Percentiles rank a stretch among this genome's conserved stretches.
Conservation (phyloP, 1,140 invertebrate genomes). For the Drosophila micromelanica region DNA sequence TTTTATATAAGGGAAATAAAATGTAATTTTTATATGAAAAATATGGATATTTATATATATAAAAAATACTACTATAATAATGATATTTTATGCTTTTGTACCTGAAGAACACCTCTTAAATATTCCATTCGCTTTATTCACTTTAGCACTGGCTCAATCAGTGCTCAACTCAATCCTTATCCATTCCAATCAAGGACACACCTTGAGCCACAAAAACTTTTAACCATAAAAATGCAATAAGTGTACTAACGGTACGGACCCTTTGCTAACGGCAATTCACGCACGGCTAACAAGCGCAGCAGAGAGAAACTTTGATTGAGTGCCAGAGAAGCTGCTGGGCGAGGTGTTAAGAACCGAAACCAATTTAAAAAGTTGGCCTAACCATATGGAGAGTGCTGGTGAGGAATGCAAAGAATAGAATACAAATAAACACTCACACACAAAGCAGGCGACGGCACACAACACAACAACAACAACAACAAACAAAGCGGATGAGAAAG, state of each 20-base stretch:
- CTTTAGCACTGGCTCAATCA: slow-evolving; percentile 19
- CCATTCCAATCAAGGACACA: slow-evolving; percentile 35
- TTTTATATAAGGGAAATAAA: too few species aligned
- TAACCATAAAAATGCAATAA: slow-evolving; percentile 76
- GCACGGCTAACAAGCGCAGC: slow-evolving; percentile 73
- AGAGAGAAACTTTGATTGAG: slow-evolving; percentile 73
- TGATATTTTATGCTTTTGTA: too few species aligned
- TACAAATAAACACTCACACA: neutral
- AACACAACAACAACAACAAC: slow-evolving; percentile 42
- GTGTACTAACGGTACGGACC: slow-evolving; percentile 56
- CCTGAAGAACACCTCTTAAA: neutral
- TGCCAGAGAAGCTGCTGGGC: slow-evolving; percentile 57
- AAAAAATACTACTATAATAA: too few species aligned
- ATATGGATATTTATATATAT: too few species aligned
- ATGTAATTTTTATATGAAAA: too few species aligned
- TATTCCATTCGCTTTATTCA: neutral
- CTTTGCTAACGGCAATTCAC: slow-evolving; percentile 79
- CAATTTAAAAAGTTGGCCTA: slow-evolving; percentile 78
- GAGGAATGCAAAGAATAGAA: slow-evolving; percentile 20
- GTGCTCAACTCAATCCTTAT: slow-evolving; percentile 12
- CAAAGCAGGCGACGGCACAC: slow-evolving; percentile 36
- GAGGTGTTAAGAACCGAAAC: slow-evolving; percentile 78
- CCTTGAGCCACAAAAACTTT: slow-evolving; percentile 45
- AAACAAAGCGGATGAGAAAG: slow-evolving; percentile 38
- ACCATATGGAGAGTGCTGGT: slow-evolving; percentile 65